Evolutionary conservation across 2,113 vertebrate genomes (phyloP).

Genomic region (Heloderma charlesbogerti): DNA sequence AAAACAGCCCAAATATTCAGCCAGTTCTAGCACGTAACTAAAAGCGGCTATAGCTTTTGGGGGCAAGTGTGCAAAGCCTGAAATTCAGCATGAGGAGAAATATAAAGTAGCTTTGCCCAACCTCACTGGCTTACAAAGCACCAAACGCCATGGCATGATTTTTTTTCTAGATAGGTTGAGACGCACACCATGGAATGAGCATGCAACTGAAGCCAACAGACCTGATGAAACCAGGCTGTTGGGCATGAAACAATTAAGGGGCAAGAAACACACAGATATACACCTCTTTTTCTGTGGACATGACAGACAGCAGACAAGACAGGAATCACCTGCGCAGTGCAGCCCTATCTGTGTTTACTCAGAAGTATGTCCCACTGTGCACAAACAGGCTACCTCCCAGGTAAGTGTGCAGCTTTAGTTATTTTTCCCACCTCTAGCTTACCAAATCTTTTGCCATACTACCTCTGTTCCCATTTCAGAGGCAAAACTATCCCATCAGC

Average conservation of each 20-base stretch:
- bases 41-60: background rate
- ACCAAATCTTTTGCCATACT: background rate
- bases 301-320: background rate
- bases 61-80: background rate
- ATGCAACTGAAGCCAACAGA: background rate
- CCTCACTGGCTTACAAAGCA: background rate
- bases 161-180: background rate
- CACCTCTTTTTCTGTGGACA: background rate
- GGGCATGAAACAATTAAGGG: background rate
- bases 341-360: background rate
- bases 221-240: background rate
- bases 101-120: too few species aligned
- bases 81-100: too few species aligned
- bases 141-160: background rate
- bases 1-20: background rate
- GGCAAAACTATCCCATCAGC: background rate
- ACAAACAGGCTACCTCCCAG: background rate
- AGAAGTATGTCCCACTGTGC: too few species aligned
- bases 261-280: background rate
- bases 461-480: background rate
- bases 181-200: background rate
- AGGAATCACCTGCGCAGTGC: background rate
- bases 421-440: background rate
- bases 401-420: background rate
- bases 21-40: background rate